Percentiles rank a stretch among this genome's conserved stretches.
Conservation (phyloP, 2,113 vertebrate genomes). For the Python bivittatus region DNA sequence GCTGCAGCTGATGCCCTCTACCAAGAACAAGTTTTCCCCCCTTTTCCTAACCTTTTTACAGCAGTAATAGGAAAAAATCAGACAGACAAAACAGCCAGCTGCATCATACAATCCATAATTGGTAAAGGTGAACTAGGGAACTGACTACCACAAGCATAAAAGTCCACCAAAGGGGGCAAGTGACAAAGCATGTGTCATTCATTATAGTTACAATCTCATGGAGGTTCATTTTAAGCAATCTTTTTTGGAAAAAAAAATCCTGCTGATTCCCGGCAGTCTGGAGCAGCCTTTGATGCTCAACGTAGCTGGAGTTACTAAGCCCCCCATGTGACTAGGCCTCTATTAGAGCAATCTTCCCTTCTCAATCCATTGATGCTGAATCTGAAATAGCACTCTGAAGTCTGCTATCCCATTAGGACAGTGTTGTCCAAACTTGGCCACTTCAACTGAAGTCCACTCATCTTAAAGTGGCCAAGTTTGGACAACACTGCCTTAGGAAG, state of each 20-base stretch:
- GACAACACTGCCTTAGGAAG: too few species aligned
- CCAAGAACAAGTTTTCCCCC: background rate
- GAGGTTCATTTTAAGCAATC: background rate
- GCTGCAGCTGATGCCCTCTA: background rate
- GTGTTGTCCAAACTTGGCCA: too few species aligned
- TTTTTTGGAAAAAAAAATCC: too few species aligned
- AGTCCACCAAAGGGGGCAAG: background rate
- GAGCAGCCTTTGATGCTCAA: background rate
- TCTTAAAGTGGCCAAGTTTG: too few species aligned
- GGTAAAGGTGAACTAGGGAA: background rate
- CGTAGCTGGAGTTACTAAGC: background rate
- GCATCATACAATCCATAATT: background rate
- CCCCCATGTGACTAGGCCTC: too few species aligned
- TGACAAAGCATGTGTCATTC: background rate
- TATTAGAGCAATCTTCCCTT: background rate
- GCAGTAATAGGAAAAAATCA: background rate
- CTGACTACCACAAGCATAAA: background rate
- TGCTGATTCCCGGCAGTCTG: background rate
- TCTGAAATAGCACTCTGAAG: background rate
- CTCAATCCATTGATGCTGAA: background rate
- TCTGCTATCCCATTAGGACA: background rate
- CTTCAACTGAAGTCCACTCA: too few species aligned
- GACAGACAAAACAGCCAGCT: background rate
- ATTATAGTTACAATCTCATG: background rate
- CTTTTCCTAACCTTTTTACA: background rate